Base-by-base conservation (phyloP, 2,113 vertebrate species). In the Trichechus manatus region DNA sequence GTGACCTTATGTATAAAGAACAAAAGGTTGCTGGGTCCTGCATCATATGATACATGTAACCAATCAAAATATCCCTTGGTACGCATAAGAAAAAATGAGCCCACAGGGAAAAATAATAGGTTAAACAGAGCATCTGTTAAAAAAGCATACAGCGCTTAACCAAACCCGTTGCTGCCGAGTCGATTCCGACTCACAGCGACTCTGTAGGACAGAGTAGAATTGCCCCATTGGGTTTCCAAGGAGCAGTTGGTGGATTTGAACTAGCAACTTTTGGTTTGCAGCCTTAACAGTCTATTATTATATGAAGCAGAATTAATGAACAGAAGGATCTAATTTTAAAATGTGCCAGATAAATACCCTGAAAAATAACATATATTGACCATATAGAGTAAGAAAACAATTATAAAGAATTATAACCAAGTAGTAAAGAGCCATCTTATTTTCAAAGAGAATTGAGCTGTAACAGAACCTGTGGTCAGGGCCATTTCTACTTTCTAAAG, bases 401-500 rank as follows among this genome's bases (percentile, higher is more conserved):
- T 59, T 91, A n/a, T 59, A 81, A 85, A 84, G 3, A 83, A 83
- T 79, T 75, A 63, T 53, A 91, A 22, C 2, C 6, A 50, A 59
- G 31, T 36, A 6, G 91, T 81, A 85, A 94, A 88, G 29, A 6
- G 2, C 19, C 13, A 70, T 75, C 15, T 92, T 53, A 81, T 88
- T 94, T 90, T 27, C 8, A 91, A 88, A 87, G n/a, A 88, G 4
- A 91, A 84, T 0, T 63, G 25, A 87, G 0, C 25, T 66, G 53
- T 5, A 82, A 27, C 3, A 47, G 39, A 72, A 79, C 3, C 14
- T 44, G 9, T 84, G 17, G 31, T 36, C 3, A 61, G 36, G 22
- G 25, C 1, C 22, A 66, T 27, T 82, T 96, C 66, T 74, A 68
- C 50, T 75, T 97, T 95, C 20, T 44, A 80, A 93, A 59, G 20